Percentiles rank a stretch among this genome's conserved stretches.
Conservation (phyloP, 1,140 invertebrate species). For the Anastrepha obliqua region DNA sequence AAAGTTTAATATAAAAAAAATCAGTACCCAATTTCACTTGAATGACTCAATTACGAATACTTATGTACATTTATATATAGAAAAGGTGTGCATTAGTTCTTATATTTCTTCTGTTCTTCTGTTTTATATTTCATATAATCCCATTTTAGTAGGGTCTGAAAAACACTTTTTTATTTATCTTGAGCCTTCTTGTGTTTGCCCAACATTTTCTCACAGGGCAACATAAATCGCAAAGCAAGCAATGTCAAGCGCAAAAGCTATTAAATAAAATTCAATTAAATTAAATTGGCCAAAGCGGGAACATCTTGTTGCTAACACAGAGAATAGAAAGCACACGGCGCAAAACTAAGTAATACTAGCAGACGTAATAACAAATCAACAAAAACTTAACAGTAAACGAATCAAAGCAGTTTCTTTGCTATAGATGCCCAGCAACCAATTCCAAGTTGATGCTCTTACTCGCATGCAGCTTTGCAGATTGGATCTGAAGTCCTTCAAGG, state of each 20-base stretch:
- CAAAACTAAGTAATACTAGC: slow-evolving; percentile 7
- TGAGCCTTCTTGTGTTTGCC: too few species aligned
- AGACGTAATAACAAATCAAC: background rate
- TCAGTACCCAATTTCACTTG: too few species aligned
- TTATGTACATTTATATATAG: too few species aligned
- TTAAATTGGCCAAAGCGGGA: slow-evolving; percentile 68
- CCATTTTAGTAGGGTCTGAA: too few species aligned
- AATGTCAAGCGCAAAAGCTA: slow-evolving; percentile 60
- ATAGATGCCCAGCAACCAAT: background rate
- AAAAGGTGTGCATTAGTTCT: too few species aligned
- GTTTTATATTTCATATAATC: too few species aligned
- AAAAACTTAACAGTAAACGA: slow-evolving; percentile 37
- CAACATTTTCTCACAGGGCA: background rate
- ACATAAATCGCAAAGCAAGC: too few species aligned
- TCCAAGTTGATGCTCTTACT: background rate
- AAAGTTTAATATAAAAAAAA: too few species aligned
- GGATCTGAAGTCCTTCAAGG: slow-evolving; percentile 4
- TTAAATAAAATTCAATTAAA: slow-evolving; percentile 72
- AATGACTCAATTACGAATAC: too few species aligned
- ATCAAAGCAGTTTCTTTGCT: background rate
- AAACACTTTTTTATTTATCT: too few species aligned
- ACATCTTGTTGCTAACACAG: slow-evolving; percentile 8
- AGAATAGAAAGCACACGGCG: background rate
- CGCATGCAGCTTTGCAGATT: background rate
- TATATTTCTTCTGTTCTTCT: too few species aligned